Evolutionary conservation across 1,140 invertebrate genomes (phyloP).

Genomic region (Drosophila kurseongensis): DNA sequence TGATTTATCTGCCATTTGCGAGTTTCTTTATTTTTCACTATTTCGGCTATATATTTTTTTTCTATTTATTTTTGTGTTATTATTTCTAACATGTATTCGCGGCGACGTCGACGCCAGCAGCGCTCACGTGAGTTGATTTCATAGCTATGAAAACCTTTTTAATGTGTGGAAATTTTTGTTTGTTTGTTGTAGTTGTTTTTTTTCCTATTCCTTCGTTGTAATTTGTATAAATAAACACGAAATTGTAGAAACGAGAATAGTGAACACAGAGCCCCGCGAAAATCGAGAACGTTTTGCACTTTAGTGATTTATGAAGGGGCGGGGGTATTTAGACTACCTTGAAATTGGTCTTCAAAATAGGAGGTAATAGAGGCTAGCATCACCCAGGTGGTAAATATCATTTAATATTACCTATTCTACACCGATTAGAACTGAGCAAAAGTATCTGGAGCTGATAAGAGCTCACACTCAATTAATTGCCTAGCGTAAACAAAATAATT

Average conservation of each 20-base stretch:
- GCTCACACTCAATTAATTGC: conserved; percentile 24
- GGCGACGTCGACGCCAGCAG: conserved; percentile 51
- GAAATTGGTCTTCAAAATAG: conserved; percentile 20
- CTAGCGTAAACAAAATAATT: conserved; percentile 47
- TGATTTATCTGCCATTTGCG: conserved; percentile 72
- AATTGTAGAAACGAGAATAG: conserved; percentile 12
- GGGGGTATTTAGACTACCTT: conserved; percentile 53
- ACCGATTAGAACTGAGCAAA: conserved; percentile 25
- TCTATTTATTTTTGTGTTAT: conserved; percentile 31
- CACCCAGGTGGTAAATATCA: conserved; percentile 20
- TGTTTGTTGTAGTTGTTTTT: conserved; percentile 32
- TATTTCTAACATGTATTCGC: conserved; percentile 71
- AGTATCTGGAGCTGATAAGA: conserved; percentile 35
- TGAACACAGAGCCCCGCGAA: conserved; percentile 1
- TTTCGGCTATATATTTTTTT: conserved; percentile 33
- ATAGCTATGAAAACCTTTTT: conserved; percentile 71
- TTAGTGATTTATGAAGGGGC: conserved; percentile 29
- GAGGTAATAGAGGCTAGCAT: neutral
- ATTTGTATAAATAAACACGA: conserved; percentile 77
- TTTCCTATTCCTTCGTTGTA: conserved; percentile 56
- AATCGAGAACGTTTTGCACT: conserved; percentile 46
- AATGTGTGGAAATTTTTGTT: conserved; percentile 78
- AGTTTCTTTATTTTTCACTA: conserved; percentile 53
- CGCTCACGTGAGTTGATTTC: conserved; percentile 76
- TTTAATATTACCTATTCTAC: neutral